Base-by-base conservation (phyloP, 2,888 invertebrate genomes). In the Doris montereyensis region DNA sequence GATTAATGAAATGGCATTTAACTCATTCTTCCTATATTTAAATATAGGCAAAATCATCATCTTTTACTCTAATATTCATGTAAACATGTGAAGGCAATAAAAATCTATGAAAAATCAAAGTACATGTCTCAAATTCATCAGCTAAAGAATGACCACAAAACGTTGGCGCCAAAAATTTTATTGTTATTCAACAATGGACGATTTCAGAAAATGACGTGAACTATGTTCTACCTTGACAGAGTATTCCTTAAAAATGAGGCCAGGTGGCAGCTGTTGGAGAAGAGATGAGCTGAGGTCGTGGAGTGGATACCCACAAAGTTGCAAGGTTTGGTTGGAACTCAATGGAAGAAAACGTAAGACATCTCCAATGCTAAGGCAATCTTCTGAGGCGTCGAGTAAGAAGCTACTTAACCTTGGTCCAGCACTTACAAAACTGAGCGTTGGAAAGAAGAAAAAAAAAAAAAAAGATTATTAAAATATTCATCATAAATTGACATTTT, bases 351-450 rank as follows among this genome's bases (percentile, higher is more conserved):
- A 80, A 52, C 86, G 84, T 62, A 75, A 71, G n/a, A 85, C 82
- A 68, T 89, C 89, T 28, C 84, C 82, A 30, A 87, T 81, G 57
- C 83, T 85, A 21, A 86, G 78, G 3, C 80, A 83, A 32, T 85
- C 85, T 0, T 87, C 87, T 4, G 87, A 79, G 17, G 87, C 78
- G 81, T 93, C 92, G 68, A 93, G 91, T n/a, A 91, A 79, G 62
- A 94, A 89, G 84, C 92, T 93, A 62, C 93, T 93, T 65, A 94
- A 88, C 85, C 93, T 91, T 0, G 94, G 94, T 1, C 94, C 94
- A 58, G 93, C 91, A 83, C 93, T 93, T 41, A 94, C 92, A 84
- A 93, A 93, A 35, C 92, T 92, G 83, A 41, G 35, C 35, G 24
- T 13, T 41, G 52, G 52, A 17, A 41, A 41, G 52, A 41, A 41